Conservation (phyloP, 2,888 invertebrate species). For the Patella ulyssiponensis region DNA sequence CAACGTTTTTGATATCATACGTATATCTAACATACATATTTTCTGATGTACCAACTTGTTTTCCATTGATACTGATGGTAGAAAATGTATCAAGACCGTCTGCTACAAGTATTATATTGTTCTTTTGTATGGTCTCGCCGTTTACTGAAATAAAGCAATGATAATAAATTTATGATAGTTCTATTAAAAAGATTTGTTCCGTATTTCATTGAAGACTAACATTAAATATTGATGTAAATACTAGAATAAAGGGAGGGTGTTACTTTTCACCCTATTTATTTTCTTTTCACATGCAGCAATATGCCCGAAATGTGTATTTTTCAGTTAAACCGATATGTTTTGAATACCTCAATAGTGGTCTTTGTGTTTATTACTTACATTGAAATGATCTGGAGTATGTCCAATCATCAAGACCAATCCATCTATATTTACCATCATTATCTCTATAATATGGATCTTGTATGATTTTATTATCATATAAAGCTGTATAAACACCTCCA, state of each 20-base stretch:
- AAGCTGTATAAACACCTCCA: slow-evolving; percentile 85
- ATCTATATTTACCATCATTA: slow-evolving; percentile 86
- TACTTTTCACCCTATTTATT: too few species aligned
- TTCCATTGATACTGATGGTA: slow-evolving; percentile 80
- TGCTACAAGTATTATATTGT: slow-evolving; percentile 78
- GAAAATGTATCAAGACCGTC: slow-evolving; percentile 90
- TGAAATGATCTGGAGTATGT: slow-evolving; percentile 80
- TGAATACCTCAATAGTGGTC: too few species aligned
- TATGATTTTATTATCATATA: slow-evolving; percentile 76
- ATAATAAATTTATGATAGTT: too few species aligned
- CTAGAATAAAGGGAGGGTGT: too few species aligned
- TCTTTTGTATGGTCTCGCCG: slow-evolving; percentile 34
- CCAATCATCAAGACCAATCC: slow-evolving; percentile 88
- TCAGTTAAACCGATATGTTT: too few species aligned
- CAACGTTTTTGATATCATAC: slow-evolving; percentile 78
- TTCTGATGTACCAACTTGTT: slow-evolving; percentile 77
- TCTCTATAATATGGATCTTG: slow-evolving; percentile 75
- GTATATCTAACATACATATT: slow-evolving; percentile 89
- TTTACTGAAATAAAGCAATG: neutral
- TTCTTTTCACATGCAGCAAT: too few species aligned
- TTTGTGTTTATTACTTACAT: slow-evolving; percentile 73
- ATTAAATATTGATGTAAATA: too few species aligned
- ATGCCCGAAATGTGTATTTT: too few species aligned
- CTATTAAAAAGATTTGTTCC: too few species aligned
- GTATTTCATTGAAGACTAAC: too few species aligned